Base-by-base conservation (phyloP, 1,140 invertebrate genomes). In the Bursaphelenchus mucronatus region DNA sequence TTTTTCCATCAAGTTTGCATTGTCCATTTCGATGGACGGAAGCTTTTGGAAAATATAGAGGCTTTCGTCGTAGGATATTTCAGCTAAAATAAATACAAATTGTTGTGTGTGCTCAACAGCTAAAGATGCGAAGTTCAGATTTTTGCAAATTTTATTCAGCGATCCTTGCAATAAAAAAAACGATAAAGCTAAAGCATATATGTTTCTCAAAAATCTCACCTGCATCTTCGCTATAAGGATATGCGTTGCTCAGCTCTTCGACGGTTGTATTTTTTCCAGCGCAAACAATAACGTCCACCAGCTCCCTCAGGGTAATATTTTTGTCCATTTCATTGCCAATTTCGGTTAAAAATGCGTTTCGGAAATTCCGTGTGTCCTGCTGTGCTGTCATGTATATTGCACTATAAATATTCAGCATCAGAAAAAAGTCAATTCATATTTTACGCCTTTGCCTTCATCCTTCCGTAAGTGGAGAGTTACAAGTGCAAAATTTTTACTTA, bases 301-400 rank as follows among this genome's bases (percentile, higher is more conserved):
- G 53, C 70, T 71, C 70, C 8, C 68, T 41, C 21, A 71, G 62
- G 17, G 73, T 52, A 13, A 73, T 74, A 15, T 45, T 9, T 8
- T 51, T 19, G 11, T 43, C 41, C 11, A 52, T 40, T n/a, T 69
- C 67, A 1, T 40, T 9, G 15, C 67, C 70, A 44, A 74, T 63
- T 50, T 71, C 70, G n/a, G 70, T 71, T 15, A 71, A 30, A 69
- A 71, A 71, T 8, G 70, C 70, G n/a, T 59, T 74, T 67, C 13
- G 41, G 63, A 56, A 66, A 64, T 15, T 13, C 19, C 30, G 45
- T 61, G 5, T 9, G 41, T 67, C 57, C 50, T 47, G 57, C 17
- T 68, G 67, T 7, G 41, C 57, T 5, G 45, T 44, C 57, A 59
- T 59, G 57, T 41, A 59, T 17, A 44, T 39, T n/a, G 57, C 57